Percentiles rank a stretch among this genome's conserved stretches.
phyloP scores from a whole-genome alignment of 2,113 vertebrate genomes.

The Peucedramus taeniatus region DNA sequence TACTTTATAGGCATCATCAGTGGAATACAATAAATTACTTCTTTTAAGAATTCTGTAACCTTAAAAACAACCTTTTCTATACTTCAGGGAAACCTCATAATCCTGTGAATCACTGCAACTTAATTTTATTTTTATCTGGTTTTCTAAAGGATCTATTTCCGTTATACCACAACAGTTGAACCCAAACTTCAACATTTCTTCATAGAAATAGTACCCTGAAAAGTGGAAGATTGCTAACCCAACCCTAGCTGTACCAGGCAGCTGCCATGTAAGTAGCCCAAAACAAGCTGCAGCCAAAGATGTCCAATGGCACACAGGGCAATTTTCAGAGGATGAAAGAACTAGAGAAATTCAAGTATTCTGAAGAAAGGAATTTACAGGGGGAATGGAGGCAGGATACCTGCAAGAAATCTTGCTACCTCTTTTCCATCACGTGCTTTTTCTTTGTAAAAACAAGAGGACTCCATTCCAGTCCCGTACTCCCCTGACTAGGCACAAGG shows the following conservation, averaged over 20 bases:
- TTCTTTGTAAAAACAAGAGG: not conserved
- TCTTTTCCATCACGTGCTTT: not conserved
- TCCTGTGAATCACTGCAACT: not conserved
- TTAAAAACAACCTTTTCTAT: not conserved
- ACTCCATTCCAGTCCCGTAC: not conserved
- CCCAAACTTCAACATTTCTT: not conserved
- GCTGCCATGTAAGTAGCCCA: accelerated
- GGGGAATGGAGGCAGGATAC: not conserved
- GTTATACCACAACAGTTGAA: not conserved
- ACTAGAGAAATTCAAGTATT: not conserved
- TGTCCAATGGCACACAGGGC: accelerated
- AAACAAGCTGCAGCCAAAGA: not conserved
- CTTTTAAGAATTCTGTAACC: not conserved
- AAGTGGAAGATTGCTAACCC: not conserved
- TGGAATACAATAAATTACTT: not conserved
- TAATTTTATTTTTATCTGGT: not conserved
- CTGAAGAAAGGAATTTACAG: not conserved
- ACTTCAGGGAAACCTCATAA: not conserved
- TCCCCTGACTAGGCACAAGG: not conserved
- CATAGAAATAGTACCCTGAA: not conserved
- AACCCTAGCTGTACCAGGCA: not conserved
- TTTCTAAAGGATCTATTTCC: not conserved
- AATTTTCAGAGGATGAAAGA: not conserved
- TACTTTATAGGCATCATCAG: not conserved
- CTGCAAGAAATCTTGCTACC: not conserved